Percentiles rank a stretch among this genome's conserved stretches.
Conservation (phyloP, 2,113 vertebrate species). For the Epinephelus lanceolatus region DNA sequence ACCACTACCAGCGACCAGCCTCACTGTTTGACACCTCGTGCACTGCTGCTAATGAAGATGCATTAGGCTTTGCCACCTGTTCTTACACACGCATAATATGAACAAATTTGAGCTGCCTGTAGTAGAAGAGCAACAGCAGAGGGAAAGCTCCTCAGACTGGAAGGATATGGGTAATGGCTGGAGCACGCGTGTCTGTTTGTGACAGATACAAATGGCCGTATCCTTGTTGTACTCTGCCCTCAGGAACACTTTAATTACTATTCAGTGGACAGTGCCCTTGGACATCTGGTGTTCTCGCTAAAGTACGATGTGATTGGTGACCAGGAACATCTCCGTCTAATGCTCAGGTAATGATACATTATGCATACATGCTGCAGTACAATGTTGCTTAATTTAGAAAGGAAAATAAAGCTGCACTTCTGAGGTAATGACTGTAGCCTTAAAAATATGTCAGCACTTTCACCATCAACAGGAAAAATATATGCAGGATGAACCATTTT, state of each 20-base stretch:
- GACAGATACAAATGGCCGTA: slow-evolving; percentile 52
- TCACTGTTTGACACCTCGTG: slow-evolving; percentile 43
- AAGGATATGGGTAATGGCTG: not conserved
- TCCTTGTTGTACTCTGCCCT: slow-evolving; percentile 61
- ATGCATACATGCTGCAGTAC: not conserved
- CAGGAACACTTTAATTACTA: slow-evolving; percentile 99
- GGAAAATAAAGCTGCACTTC: not conserved
- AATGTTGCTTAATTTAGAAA: not conserved
- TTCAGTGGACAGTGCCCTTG: slow-evolving; percentile 91
- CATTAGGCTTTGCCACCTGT: slow-evolving; percentile 58
- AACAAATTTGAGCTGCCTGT: slow-evolving; percentile 46
- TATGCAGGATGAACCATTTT: not conserved
- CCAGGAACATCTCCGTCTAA: slow-evolving; percentile 95
- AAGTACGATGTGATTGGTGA: slow-evolving; percentile 96
- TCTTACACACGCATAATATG: slow-evolving; percentile 31
- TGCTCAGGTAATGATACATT: slow-evolving; percentile 88
- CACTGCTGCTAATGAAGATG: slow-evolving; percentile 59
- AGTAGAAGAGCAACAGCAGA: slow-evolving; percentile 7
- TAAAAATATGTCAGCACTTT: not conserved
- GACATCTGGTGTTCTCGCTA: slow-evolving; percentile 96
- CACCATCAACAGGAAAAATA: slow-evolving; percentile 7
- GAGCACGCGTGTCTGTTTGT: not conserved
- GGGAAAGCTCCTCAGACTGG: slow-evolving; percentile 1
- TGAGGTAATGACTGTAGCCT: not conserved
- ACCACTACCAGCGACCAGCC: slow-evolving; percentile 21